These are phyloP conservation scores for Anolis carolinensis DNA, from an alignment of 2,113 vertebrate genomes.

Conservation along the genomic window DNA sequence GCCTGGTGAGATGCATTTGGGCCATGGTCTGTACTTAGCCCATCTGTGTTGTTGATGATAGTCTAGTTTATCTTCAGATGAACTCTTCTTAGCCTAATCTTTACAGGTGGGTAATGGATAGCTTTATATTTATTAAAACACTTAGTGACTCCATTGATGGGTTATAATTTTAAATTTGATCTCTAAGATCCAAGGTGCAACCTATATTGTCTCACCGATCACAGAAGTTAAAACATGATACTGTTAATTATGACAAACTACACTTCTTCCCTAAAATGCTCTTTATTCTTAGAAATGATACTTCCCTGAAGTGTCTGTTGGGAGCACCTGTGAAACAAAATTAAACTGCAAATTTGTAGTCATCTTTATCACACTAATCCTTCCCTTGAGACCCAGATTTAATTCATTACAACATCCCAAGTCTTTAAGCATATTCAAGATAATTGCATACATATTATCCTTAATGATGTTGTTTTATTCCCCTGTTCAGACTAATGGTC, in stretches of 20 bases:
- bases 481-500: constrained; percentile 21
- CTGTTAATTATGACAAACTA: background rate
- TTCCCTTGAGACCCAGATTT: constrained; percentile 52
- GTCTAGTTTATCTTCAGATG: background rate
- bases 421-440: constrained; percentile 5
- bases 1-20: no score
- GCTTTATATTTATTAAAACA: background rate
- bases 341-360: constrained; percentile 56
- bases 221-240: background rate
- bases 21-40: no score
- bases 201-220: background rate
- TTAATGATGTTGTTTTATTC: constrained; percentile 34
- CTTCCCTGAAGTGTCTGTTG: constrained; percentile 38
- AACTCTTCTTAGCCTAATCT: background rate
- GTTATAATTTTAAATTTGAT: background rate
- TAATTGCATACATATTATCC: constrained; percentile 40
- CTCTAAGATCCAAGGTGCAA: background rate
- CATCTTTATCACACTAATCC: constrained; percentile 62
- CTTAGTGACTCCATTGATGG: background rate
- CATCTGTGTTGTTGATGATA: no score
- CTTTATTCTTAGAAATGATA: constrained; percentile 60
- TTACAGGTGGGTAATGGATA: background rate
- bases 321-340: constrained; percentile 61
- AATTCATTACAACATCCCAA: constrained; percentile 34
- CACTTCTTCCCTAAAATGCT: constrained; percentile 1